Percentiles rank a stretch among this genome's conserved stretches.
Evolutionary conservation across 53 echinoderm and acorn worm genomes (phyloP).

Genomic region (Apostichopus leukothele): DNA sequence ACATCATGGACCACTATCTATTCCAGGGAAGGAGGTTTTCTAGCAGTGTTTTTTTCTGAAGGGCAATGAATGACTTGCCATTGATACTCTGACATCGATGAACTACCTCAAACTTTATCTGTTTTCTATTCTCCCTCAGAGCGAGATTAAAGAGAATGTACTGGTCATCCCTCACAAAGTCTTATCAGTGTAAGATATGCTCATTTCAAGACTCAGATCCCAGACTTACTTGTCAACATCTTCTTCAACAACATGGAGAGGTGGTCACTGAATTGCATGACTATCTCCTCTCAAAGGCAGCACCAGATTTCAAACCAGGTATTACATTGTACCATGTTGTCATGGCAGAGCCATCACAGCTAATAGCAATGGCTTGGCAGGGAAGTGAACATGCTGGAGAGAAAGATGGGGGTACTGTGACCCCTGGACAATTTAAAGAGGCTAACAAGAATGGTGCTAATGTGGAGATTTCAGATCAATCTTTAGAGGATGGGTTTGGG

Average conservation of each 20-base stretch:
- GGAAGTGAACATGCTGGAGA: neutral
- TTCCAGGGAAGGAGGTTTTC: too few relatives aligned
- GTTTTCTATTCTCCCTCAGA: slow-evolving; percentile 1
- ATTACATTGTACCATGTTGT: slow-evolving; percentile 11
- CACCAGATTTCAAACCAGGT: slow-evolving; percentile 14
- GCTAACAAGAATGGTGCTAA: neutral
- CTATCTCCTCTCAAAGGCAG: slow-evolving; percentile 10
- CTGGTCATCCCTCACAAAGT: slow-evolving; percentile 21
- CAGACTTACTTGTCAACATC: slow-evolving; percentile 11
- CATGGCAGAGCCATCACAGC: neutral
- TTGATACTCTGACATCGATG: neutral
- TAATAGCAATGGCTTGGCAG: neutral
- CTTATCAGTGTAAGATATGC: slow-evolving; percentile 41
- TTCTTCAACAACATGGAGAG: slow-evolving; percentile 17
- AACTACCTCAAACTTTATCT: neutral
- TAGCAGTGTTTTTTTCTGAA: neutral
- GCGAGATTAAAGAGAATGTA: slow-evolving; percentile 9
- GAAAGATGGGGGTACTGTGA: neutral
- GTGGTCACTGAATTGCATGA: neutral
- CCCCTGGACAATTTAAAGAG: neutral
- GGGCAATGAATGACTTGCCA: neutral
- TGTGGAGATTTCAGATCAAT: neutral
- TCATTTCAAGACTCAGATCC: slow-evolving; percentile 16
- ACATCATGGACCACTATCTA: too few relatives aligned
- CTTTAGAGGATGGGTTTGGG: neutral